Evolutionary conservation across 1,140 invertebrate genomes (phyloP).

Genomic region (Lethocerus indicus): DNA sequence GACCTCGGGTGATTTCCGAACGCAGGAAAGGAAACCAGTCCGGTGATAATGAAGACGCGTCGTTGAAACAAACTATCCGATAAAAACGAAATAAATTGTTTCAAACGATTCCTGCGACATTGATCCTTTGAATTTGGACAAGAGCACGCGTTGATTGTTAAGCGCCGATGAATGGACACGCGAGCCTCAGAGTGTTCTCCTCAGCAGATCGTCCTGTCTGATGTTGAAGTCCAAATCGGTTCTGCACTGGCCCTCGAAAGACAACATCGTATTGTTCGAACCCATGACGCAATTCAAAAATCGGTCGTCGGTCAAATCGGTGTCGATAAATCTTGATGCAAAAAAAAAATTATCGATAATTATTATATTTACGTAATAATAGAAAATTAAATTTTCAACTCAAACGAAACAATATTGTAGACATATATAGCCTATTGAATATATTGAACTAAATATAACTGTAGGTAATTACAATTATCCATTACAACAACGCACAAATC

Average conservation of each 20-base stretch:
- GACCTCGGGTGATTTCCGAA: too few species aligned
- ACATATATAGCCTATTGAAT: not conserved
- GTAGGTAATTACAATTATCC: too few species aligned
- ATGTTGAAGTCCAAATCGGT: conserved; percentile 27
- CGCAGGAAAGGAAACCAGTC: too few species aligned
- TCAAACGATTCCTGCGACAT: not conserved
- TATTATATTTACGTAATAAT: not conserved
- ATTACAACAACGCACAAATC: conserved; percentile 30
- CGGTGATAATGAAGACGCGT: too few species aligned
- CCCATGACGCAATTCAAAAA: conserved; percentile 28
- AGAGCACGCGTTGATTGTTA: not conserved
- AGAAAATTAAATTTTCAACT: too few species aligned
- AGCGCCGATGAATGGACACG: conserved; percentile 4
- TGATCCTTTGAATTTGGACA: conserved; percentile 1
- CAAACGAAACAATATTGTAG: not conserved
- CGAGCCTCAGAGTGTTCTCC: conserved; percentile 4
- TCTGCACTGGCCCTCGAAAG: conserved; percentile 21
- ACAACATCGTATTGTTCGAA: conserved; percentile 29
- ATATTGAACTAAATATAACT: not conserved
- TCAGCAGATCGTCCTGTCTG: conserved; percentile 11
- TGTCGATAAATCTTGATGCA: conserved; percentile 30
- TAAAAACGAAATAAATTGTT: not conserved
- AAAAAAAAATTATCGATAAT: conserved; percentile 10
- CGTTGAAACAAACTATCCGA: not conserved
- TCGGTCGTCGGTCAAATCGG: conserved; percentile 28